Conservation (phyloP, 1,140 invertebrate genomes). For the Drosophila rhopaloa region DNA sequence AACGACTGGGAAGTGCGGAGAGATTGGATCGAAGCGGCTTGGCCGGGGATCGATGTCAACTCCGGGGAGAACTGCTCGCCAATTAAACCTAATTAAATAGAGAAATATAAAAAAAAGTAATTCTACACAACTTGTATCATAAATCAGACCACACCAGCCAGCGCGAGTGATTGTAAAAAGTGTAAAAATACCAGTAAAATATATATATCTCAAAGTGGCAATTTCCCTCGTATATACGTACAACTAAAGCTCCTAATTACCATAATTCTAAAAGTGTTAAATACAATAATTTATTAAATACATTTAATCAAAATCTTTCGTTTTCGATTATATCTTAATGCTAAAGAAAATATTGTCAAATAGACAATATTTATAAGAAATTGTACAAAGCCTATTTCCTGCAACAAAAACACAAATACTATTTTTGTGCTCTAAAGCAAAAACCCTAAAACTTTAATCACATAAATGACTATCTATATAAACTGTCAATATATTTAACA, state of each 20-base stretch:
- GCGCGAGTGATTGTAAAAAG: slow-evolving; percentile 54
- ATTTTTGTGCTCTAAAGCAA: neutral
- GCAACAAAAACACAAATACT: neutral
- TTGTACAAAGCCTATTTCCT: neutral
- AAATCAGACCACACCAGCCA: slow-evolving; percentile 39
- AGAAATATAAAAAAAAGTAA: slow-evolving; percentile 47
- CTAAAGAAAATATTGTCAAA: neutral
- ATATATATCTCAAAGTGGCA: slow-evolving; percentile 32
- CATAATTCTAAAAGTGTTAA: slow-evolving; percentile 7
- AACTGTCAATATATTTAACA: neutral
- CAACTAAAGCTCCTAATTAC: slow-evolving; percentile 41
- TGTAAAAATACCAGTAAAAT: slow-evolving; percentile 40
- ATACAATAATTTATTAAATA: slow-evolving; percentile 5
- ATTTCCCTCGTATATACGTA: slow-evolving; percentile 19
- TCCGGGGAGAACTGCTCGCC: slow-evolving; percentile 48
- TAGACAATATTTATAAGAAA: slow-evolving; percentile 12
- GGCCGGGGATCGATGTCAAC: slow-evolving; percentile 68
- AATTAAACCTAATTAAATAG: slow-evolving; percentile 69
- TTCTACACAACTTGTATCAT: slow-evolving; percentile 47
- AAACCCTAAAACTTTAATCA: slow-evolving; percentile 1
- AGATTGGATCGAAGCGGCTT: slow-evolving; percentile 18
- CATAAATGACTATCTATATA: neutral
- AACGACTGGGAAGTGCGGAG: slow-evolving; percentile 24
- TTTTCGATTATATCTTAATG: neutral
- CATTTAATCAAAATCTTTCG: neutral